Percentiles rank a stretch among this genome's conserved stretches.
Conservation (phyloP, 2,113 vertebrate species). For the Epinephelus fuscoguttatus region DNA sequence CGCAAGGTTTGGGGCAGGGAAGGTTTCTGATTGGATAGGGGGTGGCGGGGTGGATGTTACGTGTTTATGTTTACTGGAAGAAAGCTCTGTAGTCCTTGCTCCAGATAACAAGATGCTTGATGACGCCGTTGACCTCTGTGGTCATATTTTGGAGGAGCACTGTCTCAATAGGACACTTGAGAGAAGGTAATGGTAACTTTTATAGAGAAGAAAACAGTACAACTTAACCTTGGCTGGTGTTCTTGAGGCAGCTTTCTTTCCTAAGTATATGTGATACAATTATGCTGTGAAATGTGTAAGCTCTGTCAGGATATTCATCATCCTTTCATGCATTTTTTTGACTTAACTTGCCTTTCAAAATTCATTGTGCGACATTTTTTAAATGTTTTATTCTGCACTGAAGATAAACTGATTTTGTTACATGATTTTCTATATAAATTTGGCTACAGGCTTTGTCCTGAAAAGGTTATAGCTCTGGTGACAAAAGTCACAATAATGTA, state of each 20-base stretch:
- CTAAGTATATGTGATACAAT: background rate
- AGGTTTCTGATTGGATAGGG: too few relatives aligned
- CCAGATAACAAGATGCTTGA: too few relatives aligned
- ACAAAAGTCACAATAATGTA: conserved; percentile 19
- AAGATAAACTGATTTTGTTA: background rate
- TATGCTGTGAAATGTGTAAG: background rate
- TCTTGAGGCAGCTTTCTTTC: background rate
- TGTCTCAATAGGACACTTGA: background rate
- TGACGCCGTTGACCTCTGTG: too few relatives aligned
- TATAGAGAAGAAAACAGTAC: background rate
- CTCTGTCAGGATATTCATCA: background rate
- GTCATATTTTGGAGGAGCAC: too few relatives aligned
- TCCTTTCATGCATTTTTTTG: background rate
- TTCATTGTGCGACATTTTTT: background rate
- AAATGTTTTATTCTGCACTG: background rate
- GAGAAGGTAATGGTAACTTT: conserved; percentile 3
- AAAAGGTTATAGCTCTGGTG: background rate
- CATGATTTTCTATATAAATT: background rate
- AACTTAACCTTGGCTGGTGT: background rate
- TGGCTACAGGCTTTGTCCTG: background rate
- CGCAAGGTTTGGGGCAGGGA: too few relatives aligned
- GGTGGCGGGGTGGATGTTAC: too few relatives aligned
- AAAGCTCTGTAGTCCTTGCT: too few relatives aligned
- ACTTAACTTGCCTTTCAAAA: background rate
- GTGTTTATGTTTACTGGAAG: too few relatives aligned